Evolutionary conservation across 2,797 vertebrate species (phyloP).

Genomic region (Crax fasciolata): DNA sequence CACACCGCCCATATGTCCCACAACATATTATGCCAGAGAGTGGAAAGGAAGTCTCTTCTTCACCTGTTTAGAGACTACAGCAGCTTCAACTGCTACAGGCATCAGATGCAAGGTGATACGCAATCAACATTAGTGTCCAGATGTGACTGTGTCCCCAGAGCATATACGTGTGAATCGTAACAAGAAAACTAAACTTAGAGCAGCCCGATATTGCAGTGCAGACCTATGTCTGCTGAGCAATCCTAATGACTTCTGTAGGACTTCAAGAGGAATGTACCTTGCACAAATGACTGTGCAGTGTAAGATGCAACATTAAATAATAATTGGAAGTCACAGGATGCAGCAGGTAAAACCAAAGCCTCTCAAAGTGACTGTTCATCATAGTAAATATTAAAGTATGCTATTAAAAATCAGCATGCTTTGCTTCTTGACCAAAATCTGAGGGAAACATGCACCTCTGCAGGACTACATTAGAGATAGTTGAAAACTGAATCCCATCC

Average conservation of each 20-base stretch:
- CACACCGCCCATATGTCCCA: not conserved
- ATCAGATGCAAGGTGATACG: not conserved
- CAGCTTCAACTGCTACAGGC: not conserved
- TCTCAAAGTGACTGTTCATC: not conserved
- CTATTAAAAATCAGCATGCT: not conserved
- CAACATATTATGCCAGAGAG: not conserved
- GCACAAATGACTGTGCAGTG: not conserved
- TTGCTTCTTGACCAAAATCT: not conserved
- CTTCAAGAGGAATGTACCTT: not conserved
- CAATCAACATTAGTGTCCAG: not conserved
- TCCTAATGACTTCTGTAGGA: not conserved
- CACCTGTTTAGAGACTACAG: not conserved
- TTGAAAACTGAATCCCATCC: not conserved
- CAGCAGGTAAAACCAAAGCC: not conserved
- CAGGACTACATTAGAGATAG: not conserved
- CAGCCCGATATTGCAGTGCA: not conserved
- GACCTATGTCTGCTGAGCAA: not conserved
- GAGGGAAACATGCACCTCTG: not conserved
- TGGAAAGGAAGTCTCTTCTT: not conserved
- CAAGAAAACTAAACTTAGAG: not conserved
- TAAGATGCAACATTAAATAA: not conserved
- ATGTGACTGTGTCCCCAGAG: not conserved
- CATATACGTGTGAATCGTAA: fast-evolving
- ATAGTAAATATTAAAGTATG: not conserved
- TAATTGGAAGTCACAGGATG: not conserved